These are phyloP conservation scores for Eupithecia inturbata DNA, from an alignment of 2,888 invertebrate genomes.

Conservation along the genomic window DNA sequence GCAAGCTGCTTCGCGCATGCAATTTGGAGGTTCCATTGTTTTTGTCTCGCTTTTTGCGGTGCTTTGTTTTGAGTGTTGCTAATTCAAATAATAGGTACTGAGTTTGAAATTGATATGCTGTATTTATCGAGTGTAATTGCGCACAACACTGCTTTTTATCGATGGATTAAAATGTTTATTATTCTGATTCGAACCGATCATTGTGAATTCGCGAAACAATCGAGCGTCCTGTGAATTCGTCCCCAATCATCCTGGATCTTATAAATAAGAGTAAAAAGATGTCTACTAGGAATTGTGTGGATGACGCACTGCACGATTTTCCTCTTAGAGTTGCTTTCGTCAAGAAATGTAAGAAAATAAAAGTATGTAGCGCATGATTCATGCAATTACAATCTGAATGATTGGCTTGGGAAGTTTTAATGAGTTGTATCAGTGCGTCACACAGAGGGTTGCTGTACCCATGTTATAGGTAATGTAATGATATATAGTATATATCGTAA, in stretches of 20 bases:
- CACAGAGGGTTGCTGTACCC: slow-evolving; percentile 1
- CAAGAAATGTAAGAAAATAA: slow-evolving; percentile 41
- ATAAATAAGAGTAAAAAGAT: slow-evolving; percentile 36
- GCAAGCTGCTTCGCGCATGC: slow-evolving; percentile 57
- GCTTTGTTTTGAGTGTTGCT: slow-evolving; percentile 66
- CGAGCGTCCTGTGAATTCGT: slow-evolving; percentile 15
- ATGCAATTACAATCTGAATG: slow-evolving; percentile 37
- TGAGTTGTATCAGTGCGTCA: slow-evolving; percentile 20
- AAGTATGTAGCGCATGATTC: slow-evolving; percentile 41
- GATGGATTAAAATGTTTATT: slow-evolving; percentile 5
- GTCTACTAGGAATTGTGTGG: slow-evolving; percentile 40
- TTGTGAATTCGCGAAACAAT: background rate
- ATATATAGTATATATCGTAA: background rate
- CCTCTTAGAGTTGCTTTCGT: slow-evolving; percentile 45
- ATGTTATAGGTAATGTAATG: no score
- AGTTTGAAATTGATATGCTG: slow-evolving; percentile 60
- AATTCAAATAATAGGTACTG: slow-evolving; percentile 63
- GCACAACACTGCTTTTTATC: slow-evolving; percentile 56
- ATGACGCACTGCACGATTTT: slow-evolving; percentile 44
- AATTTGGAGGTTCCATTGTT: slow-evolving; percentile 62
- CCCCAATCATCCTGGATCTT: slow-evolving; percentile 26
- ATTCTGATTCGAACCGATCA: background rate
- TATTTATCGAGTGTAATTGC: slow-evolving; percentile 73
- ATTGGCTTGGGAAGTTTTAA: slow-evolving; percentile 9
- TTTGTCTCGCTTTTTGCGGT: slow-evolving; percentile 65